Evolutionary conservation across 1,140 invertebrate genomes (phyloP).

Genomic region (Monomorium pharaonis): DNA sequence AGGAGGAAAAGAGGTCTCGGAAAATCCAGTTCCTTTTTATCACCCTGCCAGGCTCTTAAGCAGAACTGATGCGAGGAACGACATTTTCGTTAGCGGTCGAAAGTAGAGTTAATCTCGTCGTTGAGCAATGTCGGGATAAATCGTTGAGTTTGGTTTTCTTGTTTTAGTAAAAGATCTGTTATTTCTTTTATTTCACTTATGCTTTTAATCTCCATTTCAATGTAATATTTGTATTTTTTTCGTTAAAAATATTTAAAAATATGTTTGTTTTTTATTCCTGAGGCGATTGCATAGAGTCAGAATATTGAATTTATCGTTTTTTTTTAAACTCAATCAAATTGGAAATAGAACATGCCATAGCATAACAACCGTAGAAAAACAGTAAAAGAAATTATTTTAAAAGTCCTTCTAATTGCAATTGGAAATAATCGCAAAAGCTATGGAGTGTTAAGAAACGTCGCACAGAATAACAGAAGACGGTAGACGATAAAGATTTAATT

Average conservation of each 20-base stretch:
- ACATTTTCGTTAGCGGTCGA: constrained; percentile 63
- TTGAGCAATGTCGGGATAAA: constrained; percentile 43
- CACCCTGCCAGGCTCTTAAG: constrained; percentile 64
- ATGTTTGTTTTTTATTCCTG: not conserved
- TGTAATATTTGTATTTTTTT: not conserved
- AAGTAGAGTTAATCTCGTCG: constrained; percentile 66
- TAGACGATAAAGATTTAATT: constrained; percentile 62
- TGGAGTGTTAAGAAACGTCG: not conserved
- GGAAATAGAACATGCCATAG: not conserved
- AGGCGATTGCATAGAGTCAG: not conserved
- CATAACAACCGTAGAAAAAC: not conserved
- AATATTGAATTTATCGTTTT: not conserved
- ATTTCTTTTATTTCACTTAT: not conserved
- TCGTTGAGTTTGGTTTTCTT: constrained; percentile 16
- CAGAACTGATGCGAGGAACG: constrained; percentile 65
- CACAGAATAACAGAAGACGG: not conserved
- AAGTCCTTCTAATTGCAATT: not conserved
- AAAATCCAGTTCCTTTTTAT: constrained; percentile 68
- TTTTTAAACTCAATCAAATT: not conserved
- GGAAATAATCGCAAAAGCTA: not conserved
- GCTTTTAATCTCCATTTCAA: constrained; percentile 23
- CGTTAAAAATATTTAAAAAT: constrained; percentile 8
- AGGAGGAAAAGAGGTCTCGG: constrained; percentile 34
- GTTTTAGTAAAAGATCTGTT: not conserved
- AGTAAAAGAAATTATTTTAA: not conserved